phyloP scores from a whole-genome alignment of 2,113 vertebrate species.

The Actenoides hombroni region DNA sequence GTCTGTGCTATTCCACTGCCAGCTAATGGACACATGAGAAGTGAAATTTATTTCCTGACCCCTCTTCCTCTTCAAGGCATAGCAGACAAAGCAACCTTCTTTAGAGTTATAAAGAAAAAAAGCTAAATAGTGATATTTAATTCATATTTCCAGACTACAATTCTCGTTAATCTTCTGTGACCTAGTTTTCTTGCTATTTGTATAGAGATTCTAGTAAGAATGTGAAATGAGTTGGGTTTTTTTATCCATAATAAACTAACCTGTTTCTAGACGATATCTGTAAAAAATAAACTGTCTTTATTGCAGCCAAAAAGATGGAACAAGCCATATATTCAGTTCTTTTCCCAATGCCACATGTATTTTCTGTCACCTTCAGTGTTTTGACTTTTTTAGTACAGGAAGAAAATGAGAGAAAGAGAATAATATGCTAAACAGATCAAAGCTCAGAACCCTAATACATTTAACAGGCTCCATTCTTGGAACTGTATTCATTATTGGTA shows the following conservation, averaged over 20 bases:
- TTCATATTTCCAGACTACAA: background rate
- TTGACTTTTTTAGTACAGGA: background rate
- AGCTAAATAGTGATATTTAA: background rate
- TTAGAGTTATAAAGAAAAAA: background rate
- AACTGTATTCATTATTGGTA: background rate
- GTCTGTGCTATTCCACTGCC: background rate
- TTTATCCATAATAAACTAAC: background rate
- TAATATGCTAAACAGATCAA: background rate
- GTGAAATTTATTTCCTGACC: background rate
- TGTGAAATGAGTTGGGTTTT: background rate
- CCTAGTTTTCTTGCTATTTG: background rate
- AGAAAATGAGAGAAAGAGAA: background rate
- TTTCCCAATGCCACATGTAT: background rate
- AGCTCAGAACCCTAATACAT: background rate
- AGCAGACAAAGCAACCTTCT: background rate
- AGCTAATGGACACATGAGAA: background rate
- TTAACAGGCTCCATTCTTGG: background rate
- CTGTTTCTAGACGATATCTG: background rate
- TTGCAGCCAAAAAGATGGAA: background rate
- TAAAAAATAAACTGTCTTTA: background rate
- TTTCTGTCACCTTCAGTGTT: background rate
- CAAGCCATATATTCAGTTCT: background rate
- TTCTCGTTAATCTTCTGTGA: background rate
- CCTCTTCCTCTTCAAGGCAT: background rate
- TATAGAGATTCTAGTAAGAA: constrained; percentile 25